A percentile compares a stretch with the other conserved stretches of the same genome.
Conservation (phyloP, 2,113 vertebrate species). For the Mugil cephalus region DNA sequence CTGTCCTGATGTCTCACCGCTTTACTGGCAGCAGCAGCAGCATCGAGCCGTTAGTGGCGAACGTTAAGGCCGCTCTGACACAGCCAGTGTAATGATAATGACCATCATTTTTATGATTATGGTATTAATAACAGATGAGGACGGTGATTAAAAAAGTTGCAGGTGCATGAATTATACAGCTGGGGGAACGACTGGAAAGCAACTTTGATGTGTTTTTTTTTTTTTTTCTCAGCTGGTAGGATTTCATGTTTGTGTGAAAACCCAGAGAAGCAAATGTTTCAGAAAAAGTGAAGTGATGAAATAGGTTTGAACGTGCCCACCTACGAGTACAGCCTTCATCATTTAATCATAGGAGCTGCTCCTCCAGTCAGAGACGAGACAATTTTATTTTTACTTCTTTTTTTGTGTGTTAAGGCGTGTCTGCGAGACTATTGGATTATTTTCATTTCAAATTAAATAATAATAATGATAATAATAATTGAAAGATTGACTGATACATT, state of each 20-base stretch:
- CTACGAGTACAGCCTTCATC: slow-evolving; percentile 50
- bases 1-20: slow-evolving; percentile 58
- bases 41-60: slow-evolving; percentile 42
- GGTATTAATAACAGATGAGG: slow-evolving; percentile 70
- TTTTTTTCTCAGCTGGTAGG: not conserved
- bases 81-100: slow-evolving; percentile 55
- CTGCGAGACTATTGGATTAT: no score
- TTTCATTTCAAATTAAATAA: no score
- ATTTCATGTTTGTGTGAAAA: slow-evolving; percentile 42
- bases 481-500: no score
- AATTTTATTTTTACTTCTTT: slow-evolving; percentile 27
- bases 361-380: not conserved
- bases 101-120: slow-evolving; percentile 53
- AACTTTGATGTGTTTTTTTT: slow-evolving; percentile 48
- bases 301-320: slow-evolving; percentile 65
- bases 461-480: no score
- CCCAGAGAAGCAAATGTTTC: slow-evolving; percentile 11
- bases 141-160: slow-evolving; percentile 64
- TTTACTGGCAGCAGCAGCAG: slow-evolving; percentile 60
- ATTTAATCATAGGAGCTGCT: slow-evolving; percentile 57
- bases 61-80: slow-evolving; percentile 47
- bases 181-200: slow-evolving; percentile 39
- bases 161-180: slow-evolving; percentile 60
- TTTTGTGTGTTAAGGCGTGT: no score
- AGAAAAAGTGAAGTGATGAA: slow-evolving; percentile 56